These are phyloP conservation scores for Nasonia giraulti DNA, from an alignment of 1,140 invertebrate species.

Conservation along the genomic window DNA sequence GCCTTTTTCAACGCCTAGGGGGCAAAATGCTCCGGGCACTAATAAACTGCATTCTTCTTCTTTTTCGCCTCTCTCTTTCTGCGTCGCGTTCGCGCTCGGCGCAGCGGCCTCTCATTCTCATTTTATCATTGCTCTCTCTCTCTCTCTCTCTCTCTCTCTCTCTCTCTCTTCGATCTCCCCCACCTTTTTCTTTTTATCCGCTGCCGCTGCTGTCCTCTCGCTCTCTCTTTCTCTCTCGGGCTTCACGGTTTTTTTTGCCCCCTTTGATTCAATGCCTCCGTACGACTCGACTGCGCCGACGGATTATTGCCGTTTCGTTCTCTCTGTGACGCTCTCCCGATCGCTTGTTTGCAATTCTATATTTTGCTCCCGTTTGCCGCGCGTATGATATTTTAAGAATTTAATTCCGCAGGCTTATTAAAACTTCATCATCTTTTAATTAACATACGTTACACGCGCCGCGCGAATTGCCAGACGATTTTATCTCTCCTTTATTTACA, in stretches of 20 bases:
- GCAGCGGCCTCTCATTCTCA: background rate
- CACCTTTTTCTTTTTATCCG: constrained; percentile 55
- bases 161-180: constrained; percentile 51
- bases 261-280: constrained; percentile 44
- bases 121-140: constrained; percentile 46
- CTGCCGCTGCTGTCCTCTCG: constrained; percentile 49
- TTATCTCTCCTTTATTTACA: background rate
- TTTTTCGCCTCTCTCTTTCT: constrained; percentile 23
- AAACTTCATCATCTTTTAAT: constrained; percentile 3
- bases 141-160: too few species aligned
- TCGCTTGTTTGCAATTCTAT: constrained; percentile 10
- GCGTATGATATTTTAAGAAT: constrained; percentile 13
- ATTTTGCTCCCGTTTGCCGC: background rate
- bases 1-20: constrained; percentile 39
- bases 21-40: constrained; percentile 44
- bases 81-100: constrained; percentile 14
- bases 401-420: constrained; percentile 17
- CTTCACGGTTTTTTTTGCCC: constrained; percentile 48
- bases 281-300: constrained; percentile 11
- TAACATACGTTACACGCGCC: background rate
- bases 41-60: constrained; percentile 51
- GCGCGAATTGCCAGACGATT: background rate
- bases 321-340: constrained; percentile 33
- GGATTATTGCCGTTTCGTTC: constrained; percentile 44
- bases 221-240: constrained; percentile 39